phyloP scores from a whole-genome alignment of 1,140 invertebrate species.

The Platyura marginata region DNA sequence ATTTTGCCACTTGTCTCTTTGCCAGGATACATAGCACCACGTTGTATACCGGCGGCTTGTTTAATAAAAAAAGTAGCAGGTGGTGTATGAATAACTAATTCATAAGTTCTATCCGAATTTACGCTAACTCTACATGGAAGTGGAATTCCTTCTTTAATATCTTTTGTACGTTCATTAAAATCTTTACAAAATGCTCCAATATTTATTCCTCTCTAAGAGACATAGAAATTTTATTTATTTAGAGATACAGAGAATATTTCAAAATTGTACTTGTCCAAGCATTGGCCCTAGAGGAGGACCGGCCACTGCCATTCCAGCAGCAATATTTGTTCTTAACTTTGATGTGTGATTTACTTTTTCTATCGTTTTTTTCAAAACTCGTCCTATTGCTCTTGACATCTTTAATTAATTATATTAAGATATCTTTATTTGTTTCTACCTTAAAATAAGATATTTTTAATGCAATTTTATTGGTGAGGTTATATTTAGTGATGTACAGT shows the following conservation, averaged over 20 bases:
- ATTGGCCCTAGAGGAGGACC: slow-evolving; percentile 81
- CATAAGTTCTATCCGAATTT: slow-evolving; percentile 75
- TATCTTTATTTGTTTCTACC: no score
- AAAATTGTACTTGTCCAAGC: slow-evolving; percentile 59
- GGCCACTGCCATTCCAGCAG: slow-evolving; percentile 67
- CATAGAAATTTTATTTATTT: not conserved
- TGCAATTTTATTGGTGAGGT: no score
- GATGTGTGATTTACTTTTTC: slow-evolving; percentile 57
- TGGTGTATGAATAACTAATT: slow-evolving; percentile 67
- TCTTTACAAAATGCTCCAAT: slow-evolving; percentile 95
- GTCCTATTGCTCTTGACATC: slow-evolving; percentile 53
- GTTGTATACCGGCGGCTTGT: slow-evolving; percentile 81
- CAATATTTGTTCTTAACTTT: slow-evolving; percentile 58
- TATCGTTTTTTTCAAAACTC: slow-evolving; percentile 43
- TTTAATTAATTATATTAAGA: no score
- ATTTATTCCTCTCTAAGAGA: slow-evolving; percentile 75
- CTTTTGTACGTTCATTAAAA: slow-evolving; percentile 86
- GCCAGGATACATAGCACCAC: slow-evolving; percentile 64
- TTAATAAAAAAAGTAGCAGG: slow-evolving; percentile 75
- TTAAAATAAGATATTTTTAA: no score
- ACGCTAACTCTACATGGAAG: slow-evolving; percentile 63
- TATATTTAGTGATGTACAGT: no score
- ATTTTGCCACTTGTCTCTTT: slow-evolving; percentile 75
- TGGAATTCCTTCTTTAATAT: slow-evolving; percentile 85
- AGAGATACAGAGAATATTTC: not conserved